These are phyloP conservation scores for Drosophila nigromelanica DNA, from an alignment of 1,140 invertebrate species.

Conservation along the genomic window DNA sequence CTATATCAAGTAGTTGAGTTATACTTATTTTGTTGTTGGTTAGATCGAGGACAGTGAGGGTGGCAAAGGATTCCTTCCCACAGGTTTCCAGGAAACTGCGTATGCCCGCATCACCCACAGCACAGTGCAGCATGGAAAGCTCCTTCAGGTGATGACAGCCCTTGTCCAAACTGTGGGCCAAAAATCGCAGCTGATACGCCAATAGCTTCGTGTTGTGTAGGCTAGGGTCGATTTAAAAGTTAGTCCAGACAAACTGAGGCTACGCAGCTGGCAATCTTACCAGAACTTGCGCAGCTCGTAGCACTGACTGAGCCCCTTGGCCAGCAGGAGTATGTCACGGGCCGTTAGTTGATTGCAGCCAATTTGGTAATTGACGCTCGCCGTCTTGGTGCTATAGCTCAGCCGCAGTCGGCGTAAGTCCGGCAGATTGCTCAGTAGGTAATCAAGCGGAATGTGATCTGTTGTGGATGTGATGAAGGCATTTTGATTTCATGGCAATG, in stretches of 20 bases:
- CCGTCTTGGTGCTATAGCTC: conserved; percentile 81
- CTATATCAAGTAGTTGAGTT: neutral
- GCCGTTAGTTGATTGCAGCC: conserved; percentile 78
- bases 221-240: conserved; percentile 26
- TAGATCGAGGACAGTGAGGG: conserved; percentile 73
- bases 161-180: conserved; percentile 78
- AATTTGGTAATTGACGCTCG: conserved; percentile 77
- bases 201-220: conserved; percentile 77
- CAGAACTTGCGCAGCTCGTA: conserved; percentile 75
- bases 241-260: neutral
- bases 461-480: conserved; percentile 4
- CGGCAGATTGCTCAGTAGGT: conserved; percentile 81
- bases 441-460: conserved; percentile 84
- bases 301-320: conserved; percentile 72
- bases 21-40: conserved; percentile 83
- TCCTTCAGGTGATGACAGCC: conserved; percentile 71
- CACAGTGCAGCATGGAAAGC: conserved; percentile 77
- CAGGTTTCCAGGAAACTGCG: conserved; percentile 73
- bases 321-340: conserved; percentile 64
- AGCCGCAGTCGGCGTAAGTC: conserved; percentile 79
- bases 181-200: conserved; percentile 70
- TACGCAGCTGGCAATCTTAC: conserved; percentile 30
- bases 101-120: conserved; percentile 79
- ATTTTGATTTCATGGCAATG: neutral
- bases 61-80: conserved; percentile 70